phyloP scores from a whole-genome alignment of 1,140 invertebrate genomes.

The Epicauta chinensis region DNA sequence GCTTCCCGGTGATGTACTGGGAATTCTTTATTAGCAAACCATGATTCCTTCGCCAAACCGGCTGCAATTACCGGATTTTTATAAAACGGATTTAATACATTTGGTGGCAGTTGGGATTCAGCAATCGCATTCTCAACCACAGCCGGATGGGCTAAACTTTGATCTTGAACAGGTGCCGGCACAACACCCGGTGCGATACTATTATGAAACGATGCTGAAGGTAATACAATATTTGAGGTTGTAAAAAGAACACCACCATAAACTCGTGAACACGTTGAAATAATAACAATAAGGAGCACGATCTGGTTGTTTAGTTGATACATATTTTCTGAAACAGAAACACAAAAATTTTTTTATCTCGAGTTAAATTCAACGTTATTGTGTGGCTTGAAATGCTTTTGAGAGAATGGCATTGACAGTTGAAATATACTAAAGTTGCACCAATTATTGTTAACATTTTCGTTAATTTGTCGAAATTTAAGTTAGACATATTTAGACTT shows the following conservation, averaged over 20 bases:
- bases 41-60: conserved; percentile 65
- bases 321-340: too few species aligned
- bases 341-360: too few species aligned
- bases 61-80: conserved; percentile 65
- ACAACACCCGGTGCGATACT: background rate
- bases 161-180: conserved; percentile 2
- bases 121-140: conserved; percentile 52
- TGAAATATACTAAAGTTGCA: too few species aligned
- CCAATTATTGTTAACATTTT: too few species aligned
- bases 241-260: background rate
- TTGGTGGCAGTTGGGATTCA: conserved; percentile 52
- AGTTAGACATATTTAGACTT: too few species aligned
- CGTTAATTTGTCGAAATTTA: too few species aligned
- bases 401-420: too few species aligned
- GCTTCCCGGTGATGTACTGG: conserved; percentile 67
- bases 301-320: too few species aligned
- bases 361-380: too few species aligned
- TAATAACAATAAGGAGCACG: too few species aligned
- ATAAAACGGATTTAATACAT: conserved; percentile 67
- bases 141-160: conserved; percentile 49
- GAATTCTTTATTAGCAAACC: conserved; percentile 66
- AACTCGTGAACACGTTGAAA: too few species aligned
- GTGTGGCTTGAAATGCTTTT: too few species aligned
- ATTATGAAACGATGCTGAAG: background rate
- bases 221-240: background rate